phyloP scores from a whole-genome alignment of 2,888 invertebrate genomes.

The Oeneis ivallda region DNA sequence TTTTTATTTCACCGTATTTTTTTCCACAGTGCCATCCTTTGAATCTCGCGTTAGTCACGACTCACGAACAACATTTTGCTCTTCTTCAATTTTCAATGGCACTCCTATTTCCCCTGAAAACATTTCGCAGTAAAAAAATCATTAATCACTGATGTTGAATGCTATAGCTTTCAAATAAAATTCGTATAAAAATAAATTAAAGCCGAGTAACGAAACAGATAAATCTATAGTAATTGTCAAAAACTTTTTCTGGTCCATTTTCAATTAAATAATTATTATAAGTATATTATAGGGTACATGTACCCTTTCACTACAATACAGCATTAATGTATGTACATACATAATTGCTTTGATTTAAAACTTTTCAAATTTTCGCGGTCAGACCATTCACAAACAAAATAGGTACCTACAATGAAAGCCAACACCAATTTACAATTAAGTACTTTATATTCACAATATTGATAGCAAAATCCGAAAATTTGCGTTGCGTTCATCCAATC shows the following conservation, averaged over 20 bases:
- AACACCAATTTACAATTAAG: background rate
- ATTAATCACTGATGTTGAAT: conserved; percentile 28
- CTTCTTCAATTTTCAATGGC: conserved; percentile 32
- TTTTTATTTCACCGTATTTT: conserved; percentile 37
- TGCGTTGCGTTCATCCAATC: conserved; percentile 13
- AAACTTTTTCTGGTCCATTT: no score
- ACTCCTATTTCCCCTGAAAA: conserved; percentile 24
- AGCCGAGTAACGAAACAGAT: background rate
- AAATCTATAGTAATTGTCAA: no score
- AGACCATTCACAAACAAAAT: no score
- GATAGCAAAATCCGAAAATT: background rate
- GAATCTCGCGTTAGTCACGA: conserved; percentile 33
- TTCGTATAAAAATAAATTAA: background rate
- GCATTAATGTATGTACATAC: no score
- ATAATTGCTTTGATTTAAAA: no score
- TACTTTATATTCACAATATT: background rate
- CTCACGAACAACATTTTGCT: conserved; percentile 34
- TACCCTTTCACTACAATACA: no score
- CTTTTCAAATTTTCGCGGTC: no score
- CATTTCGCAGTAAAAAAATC: conserved; percentile 5
- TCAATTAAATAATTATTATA: no score
- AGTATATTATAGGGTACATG: no score
- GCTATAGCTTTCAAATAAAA: background rate
- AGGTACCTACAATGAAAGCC: no score
- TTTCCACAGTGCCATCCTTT: conserved; percentile 25